Evolutionary conservation across 2,113 vertebrate genomes (phyloP).

Genomic region (Myxocyprinus asiaticus): DNA sequence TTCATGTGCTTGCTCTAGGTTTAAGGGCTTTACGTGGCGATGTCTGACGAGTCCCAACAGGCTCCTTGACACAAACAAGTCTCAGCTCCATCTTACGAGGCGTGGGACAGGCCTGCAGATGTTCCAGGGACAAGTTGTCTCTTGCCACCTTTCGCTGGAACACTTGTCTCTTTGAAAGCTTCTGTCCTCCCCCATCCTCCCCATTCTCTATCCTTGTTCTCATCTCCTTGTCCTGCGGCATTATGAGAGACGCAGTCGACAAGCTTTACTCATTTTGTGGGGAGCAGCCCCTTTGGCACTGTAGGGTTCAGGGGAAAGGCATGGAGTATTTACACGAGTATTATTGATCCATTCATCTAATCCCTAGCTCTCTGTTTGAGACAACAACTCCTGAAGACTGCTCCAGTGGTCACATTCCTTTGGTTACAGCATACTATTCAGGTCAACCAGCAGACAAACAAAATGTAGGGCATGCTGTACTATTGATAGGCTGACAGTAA

Average conservation of each 20-base stretch:
- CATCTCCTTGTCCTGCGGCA: conserved; percentile 80
- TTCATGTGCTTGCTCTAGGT: conserved; percentile 68
- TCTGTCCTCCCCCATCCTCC: conserved; percentile 71
- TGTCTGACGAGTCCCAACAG: conserved; percentile 85
- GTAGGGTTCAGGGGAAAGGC: conserved; percentile 73
- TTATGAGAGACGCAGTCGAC: conserved; percentile 76
- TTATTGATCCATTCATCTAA: conserved; percentile 79
- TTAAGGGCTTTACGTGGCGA: conserved; percentile 76
- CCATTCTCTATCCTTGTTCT: conserved; percentile 71
- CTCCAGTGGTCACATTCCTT: conserved; percentile 26
- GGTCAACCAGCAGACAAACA: conserved; percentile 21
- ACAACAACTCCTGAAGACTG: conserved; percentile 18
- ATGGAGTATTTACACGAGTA: conserved; percentile 73
- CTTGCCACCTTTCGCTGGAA: conserved; percentile 91
- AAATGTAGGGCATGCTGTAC: neutral
- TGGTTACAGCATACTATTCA: conserved; percentile 9
- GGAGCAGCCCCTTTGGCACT: conserved; percentile 66
- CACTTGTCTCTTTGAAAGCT: conserved; percentile 86
- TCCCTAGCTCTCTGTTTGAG: conserved; percentile 54
- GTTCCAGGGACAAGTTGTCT: conserved; percentile 88
- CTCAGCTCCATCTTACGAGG: conserved; percentile 88
- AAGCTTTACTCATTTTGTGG: conserved; percentile 68
- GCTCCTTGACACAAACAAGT: conserved; percentile 92
- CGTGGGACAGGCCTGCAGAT: conserved; percentile 93
- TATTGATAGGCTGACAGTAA: conserved; percentile 30